These are phyloP conservation scores for Pseudotriccus pelzelni DNA, from an alignment of 2,797 vertebrate genomes.

Conservation along the genomic window DNA sequence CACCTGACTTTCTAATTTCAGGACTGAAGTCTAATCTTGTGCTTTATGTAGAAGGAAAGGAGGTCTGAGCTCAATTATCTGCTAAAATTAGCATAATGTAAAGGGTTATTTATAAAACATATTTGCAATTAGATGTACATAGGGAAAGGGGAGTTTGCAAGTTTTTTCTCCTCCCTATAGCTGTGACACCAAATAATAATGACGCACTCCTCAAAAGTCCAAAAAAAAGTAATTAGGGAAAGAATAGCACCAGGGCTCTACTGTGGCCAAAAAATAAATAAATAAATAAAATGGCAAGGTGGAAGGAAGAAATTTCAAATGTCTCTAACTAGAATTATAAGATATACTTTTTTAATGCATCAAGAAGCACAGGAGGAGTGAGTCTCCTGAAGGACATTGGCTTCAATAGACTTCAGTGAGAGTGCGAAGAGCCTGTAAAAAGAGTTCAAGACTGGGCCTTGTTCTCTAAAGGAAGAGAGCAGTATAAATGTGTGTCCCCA, in stretches of 20 bases:
- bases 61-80: neutral
- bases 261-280: fast-evolving
- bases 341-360: neutral
- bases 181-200: neutral
- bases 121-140: neutral
- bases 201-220: neutral
- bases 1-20: neutral
- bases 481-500: neutral
- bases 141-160: neutral
- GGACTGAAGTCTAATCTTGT: neutral
- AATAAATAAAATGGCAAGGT: neutral
- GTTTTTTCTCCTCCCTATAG: neutral
- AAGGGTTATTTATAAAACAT: neutral
- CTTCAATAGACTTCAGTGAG: neutral
- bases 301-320: neutral
- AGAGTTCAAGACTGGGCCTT: neutral
- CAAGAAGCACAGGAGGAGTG: neutral
- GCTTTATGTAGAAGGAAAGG: neutral
- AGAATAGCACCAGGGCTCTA: neutral
- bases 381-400: neutral
- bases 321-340: neutral
- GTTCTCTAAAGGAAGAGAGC: neutral
- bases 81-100: neutral
- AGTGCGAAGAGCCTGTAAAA: neutral
- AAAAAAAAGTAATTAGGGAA: neutral